phyloP scores from a whole-genome alignment of 1,140 invertebrate genomes.

The Meloidogyne floridensis region DNA sequence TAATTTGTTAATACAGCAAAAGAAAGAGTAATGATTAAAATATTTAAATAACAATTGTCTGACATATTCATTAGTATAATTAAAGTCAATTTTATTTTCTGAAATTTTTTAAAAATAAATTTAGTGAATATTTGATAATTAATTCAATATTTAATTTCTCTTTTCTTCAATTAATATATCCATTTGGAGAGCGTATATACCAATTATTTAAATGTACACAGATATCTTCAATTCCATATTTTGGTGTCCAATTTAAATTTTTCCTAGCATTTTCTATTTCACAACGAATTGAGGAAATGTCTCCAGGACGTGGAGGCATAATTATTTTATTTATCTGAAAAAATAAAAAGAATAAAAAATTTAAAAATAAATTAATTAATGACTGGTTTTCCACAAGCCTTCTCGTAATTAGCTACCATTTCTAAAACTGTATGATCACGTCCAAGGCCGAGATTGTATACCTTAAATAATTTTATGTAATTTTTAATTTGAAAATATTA shows the following conservation, averaged over 20 bases:
- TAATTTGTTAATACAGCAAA: too few species aligned
- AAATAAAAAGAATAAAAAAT: background rate
- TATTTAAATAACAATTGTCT: too few species aligned
- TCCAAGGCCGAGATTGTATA: background rate
- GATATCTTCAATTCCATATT: slow-evolving; percentile 5
- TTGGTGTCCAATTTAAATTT: slow-evolving; percentile 7
- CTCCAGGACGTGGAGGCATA: slow-evolving; percentile 1
- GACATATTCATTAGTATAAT: too few species aligned
- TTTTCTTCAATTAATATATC: background rate
- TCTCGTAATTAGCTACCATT: slow-evolving; percentile 1
- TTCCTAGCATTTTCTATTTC: background rate
- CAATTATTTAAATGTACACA: slow-evolving; percentile 1
- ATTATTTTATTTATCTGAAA: slow-evolving; percentile 8
- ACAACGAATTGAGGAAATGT: background rate
- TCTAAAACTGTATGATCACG: background rate
- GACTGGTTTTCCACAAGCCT: background rate
- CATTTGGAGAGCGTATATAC: background rate
- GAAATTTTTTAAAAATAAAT: too few species aligned
- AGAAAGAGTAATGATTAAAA: too few species aligned
- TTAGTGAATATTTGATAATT: background rate
- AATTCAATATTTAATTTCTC: background rate
- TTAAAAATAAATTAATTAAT: background rate
- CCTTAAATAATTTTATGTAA: background rate
- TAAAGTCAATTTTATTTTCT: too few species aligned
- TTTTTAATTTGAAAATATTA: background rate